Evolutionary conservation across 2,888 invertebrate species (phyloP).

Genomic region (Baronia brevicornis): DNA sequence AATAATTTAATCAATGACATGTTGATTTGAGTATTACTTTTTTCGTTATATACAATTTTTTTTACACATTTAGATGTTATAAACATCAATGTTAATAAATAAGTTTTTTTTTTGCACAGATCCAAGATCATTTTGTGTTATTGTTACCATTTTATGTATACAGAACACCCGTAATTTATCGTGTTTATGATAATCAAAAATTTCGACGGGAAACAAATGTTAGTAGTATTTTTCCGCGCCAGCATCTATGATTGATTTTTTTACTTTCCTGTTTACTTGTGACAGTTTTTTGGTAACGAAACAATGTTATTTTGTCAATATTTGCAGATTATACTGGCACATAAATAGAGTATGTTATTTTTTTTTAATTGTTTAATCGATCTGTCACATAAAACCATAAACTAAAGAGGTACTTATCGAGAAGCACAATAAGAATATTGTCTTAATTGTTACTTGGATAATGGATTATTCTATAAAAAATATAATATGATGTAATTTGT

Average conservation of each 20-base stretch:
- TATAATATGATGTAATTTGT: too few relatives aligned
- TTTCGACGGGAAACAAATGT: slow-evolving; percentile 7
- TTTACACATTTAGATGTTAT: slow-evolving; percentile 5
- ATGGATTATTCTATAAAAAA: too few relatives aligned
- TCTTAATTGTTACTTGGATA: too few relatives aligned
- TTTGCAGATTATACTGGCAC: too few relatives aligned
- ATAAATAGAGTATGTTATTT: too few relatives aligned
- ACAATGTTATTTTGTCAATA: slow-evolving; percentile 9
- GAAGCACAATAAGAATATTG: too few relatives aligned
- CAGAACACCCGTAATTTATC: slow-evolving; percentile 1
- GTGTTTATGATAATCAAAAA: background rate
- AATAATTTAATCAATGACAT: background rate
- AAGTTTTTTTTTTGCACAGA: slow-evolving; percentile 5
- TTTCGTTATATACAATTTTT: background rate
- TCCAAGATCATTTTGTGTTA: slow-evolving; percentile 8
- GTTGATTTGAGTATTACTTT: background rate
- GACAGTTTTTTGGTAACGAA: too few relatives aligned
- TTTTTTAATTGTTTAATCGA: too few relatives aligned
- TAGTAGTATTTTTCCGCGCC: slow-evolving; percentile 1
- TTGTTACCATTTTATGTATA: slow-evolving; percentile 9
- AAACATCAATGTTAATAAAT: slow-evolving; percentile 7
- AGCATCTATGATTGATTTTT: slow-evolving; percentile 5
- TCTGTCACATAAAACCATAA: too few relatives aligned
- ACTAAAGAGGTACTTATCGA: too few relatives aligned
- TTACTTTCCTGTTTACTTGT: too few relatives aligned